phyloP scores from a whole-genome alignment of 2,888 invertebrate genomes.

The Pyrrhia umbra region DNA sequence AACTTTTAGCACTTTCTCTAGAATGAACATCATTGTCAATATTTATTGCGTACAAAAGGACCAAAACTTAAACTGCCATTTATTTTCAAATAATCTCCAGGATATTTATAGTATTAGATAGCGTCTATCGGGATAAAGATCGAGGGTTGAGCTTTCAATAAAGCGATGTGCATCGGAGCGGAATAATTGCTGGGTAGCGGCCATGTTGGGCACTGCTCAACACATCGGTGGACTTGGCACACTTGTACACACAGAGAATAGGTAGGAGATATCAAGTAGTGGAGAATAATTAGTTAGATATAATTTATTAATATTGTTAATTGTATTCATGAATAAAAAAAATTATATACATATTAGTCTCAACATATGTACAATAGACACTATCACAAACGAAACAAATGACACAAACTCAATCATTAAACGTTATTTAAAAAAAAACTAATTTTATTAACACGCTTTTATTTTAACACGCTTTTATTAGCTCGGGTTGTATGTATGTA shows the following conservation, averaged over 20 bases:
- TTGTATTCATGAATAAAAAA: too few relatives aligned
- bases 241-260: constrained; percentile 4
- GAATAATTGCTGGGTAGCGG: constrained; percentile 45
- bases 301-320: neutral
- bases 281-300: too few relatives aligned
- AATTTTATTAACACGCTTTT: too few relatives aligned
- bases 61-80: neutral
- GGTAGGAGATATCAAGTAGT: too few relatives aligned
- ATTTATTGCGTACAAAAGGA: neutral
- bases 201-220: constrained; percentile 34
- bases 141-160: constrained; percentile 47
- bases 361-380: too few relatives aligned
- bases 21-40: neutral
- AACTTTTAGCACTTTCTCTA: too few relatives aligned
- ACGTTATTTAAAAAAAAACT: too few relatives aligned
- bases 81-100: neutral
- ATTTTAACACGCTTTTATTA: too few relatives aligned
- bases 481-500: too few relatives aligned
- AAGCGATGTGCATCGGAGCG: constrained; percentile 46
- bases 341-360: too few relatives aligned
- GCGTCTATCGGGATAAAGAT: constrained; percentile 28
- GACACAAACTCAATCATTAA: too few relatives aligned
- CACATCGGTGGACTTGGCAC: neutral
- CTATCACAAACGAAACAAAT: too few relatives aligned
- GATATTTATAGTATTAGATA: constrained; percentile 20